Evolutionary conservation across 1,140 invertebrate species (phyloP).

Genomic region (Dryas iulia): DNA sequence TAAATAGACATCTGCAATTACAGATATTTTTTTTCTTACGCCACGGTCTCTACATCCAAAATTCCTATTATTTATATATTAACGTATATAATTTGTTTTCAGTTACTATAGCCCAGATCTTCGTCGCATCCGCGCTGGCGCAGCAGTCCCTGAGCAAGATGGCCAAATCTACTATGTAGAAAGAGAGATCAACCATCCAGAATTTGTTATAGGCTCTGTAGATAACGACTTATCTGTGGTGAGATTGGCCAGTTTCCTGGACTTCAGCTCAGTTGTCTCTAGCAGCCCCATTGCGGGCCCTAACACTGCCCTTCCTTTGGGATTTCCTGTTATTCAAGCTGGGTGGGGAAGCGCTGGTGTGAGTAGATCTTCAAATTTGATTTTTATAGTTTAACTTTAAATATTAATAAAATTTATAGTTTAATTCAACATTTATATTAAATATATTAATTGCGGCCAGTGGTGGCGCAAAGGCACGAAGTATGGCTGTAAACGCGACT

Average conservation of each 20-base stretch:
- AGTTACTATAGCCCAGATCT: not conserved
- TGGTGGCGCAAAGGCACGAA: no score
- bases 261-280: not conserved
- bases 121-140: constrained; percentile 6
- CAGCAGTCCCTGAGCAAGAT: no score
- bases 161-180: not conserved
- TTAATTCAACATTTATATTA: no score
- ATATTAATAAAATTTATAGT: no score
- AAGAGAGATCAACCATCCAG: not conserved
- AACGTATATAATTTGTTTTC: no score
- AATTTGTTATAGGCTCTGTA: no score
- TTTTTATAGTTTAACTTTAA: not conserved
- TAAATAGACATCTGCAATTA: no score
- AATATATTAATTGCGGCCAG: no score
- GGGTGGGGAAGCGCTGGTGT: not conserved
- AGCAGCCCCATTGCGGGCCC: not conserved
- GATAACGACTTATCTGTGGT: not conserved
- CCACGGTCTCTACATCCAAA: no score
- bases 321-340: not conserved
- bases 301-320: not conserved
- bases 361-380: not conserved
- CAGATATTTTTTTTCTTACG: no score
- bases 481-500: no score
- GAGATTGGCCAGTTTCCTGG: not conserved
- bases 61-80: no score